Percentiles rank a stretch among this genome's conserved stretches.
phyloP scores from a whole-genome alignment of 2,888 invertebrate genomes.

The Punctoribates punctum region DNA sequence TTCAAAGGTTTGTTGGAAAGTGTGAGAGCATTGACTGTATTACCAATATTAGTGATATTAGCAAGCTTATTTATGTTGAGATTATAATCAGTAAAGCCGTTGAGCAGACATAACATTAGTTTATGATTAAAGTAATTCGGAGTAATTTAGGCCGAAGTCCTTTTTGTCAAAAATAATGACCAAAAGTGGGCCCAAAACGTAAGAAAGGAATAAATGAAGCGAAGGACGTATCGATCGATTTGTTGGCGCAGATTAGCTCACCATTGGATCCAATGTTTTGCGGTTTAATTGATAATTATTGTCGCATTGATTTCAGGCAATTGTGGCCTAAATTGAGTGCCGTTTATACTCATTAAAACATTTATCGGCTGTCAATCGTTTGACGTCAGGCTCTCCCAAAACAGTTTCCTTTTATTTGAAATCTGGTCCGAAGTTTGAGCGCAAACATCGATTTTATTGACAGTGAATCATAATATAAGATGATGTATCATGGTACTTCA shows the following conservation, averaged over 20 bases:
- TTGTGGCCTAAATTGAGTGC: not conserved
- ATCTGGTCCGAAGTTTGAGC: no score
- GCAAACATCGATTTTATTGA: no score
- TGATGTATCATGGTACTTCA: no score
- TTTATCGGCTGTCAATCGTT: not conserved
- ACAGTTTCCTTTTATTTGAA: no score
- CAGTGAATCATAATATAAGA: no score
- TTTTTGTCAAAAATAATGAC: slow-evolving; percentile 6
- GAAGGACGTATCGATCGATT: not conserved
- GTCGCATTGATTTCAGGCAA: not conserved
- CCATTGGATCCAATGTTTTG: not conserved
- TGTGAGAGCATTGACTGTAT: no score
- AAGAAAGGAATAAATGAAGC: slow-evolving; percentile 1
- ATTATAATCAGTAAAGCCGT: no score
- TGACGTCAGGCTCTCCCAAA: not conserved
- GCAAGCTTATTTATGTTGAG: no score
- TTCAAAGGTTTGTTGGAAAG: no score
- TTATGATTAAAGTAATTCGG: not conserved
- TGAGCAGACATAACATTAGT: no score
- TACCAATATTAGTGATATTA: no score
- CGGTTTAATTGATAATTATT: slow-evolving; percentile 17
- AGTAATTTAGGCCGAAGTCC: not conserved
- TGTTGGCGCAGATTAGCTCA: not conserved
- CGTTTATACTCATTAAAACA: not conserved
- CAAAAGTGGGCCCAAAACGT: not conserved